Percentiles rank a stretch among this genome's conserved stretches.
Conservation (phyloP, 1,140 invertebrate species). For the Notospermus geniculatus region DNA sequence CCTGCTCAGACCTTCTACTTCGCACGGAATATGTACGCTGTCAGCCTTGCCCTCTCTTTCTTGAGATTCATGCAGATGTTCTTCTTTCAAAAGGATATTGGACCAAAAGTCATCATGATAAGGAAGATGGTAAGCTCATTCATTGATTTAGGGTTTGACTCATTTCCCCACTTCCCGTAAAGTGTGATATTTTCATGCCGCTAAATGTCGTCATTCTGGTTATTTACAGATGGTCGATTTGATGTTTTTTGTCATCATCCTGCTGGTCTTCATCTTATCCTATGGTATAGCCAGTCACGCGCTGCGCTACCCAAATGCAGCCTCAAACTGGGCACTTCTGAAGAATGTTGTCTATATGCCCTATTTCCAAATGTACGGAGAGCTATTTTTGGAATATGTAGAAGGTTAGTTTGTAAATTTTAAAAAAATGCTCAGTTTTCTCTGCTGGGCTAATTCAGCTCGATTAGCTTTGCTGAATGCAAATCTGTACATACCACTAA, state of each 20-base stretch:
- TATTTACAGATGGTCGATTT: slow-evolving; percentile 43
- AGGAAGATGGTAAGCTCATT: slow-evolving; percentile 51
- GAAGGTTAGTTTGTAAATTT: no score
- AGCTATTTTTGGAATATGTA: slow-evolving; percentile 50
- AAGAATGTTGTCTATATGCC: slow-evolving; percentile 46
- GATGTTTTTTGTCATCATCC: slow-evolving; percentile 50
- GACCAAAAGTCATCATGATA: slow-evolving; percentile 56
- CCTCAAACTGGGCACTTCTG: slow-evolving; percentile 31
- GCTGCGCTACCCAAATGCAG: slow-evolving; percentile 44
- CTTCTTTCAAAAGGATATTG: slow-evolving; percentile 48
- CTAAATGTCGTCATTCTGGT: no score
- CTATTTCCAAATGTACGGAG: slow-evolving; percentile 54
- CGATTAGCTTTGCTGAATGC: no score
- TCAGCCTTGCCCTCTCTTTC: slow-evolving; percentile 39
- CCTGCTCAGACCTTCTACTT: slow-evolving; percentile 24
- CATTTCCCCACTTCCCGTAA: no score
- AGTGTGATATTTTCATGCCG: no score
- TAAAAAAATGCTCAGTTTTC: no score
- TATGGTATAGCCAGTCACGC: slow-evolving; percentile 49
- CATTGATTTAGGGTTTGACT: no score
- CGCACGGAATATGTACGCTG: slow-evolving; percentile 37
- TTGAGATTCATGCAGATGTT: slow-evolving; percentile 49
- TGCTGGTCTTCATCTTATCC: slow-evolving; percentile 49
- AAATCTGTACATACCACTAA: no score
- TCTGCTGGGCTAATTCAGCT: no score